Evolutionary conservation across 2,888 invertebrate genomes (phyloP).

Genomic region (Morpho helenor): DNA sequence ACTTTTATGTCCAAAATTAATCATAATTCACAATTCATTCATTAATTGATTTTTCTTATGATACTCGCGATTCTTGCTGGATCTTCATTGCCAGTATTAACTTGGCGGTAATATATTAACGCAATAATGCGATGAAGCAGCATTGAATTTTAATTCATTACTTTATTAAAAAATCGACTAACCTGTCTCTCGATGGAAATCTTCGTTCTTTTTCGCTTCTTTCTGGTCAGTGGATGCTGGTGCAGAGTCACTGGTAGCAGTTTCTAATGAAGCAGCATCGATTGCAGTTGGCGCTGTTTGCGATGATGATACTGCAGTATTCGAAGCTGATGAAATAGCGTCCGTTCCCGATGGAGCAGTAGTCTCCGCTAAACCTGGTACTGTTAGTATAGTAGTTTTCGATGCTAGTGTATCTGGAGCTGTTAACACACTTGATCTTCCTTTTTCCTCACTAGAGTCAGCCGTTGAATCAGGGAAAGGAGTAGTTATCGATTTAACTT

Average conservation of each 20-base stretch:
- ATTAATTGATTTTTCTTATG: too few species aligned
- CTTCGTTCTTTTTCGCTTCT: slow-evolving; percentile 39
- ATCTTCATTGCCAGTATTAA: too few species aligned
- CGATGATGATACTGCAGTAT: slow-evolving; percentile 26
- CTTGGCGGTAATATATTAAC: too few species aligned
- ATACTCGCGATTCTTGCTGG: too few species aligned
- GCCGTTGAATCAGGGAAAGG: slow-evolving; percentile 15
- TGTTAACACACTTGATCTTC: slow-evolving; percentile 10
- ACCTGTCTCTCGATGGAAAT: slow-evolving; percentile 55
- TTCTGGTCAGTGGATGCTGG: slow-evolving; percentile 53
- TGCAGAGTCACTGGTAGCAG: slow-evolving; percentile 43
- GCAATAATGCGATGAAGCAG: too few species aligned
- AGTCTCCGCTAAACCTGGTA: slow-evolving; percentile 18
- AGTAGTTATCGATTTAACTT: slow-evolving; percentile 29
- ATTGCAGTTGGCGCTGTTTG: slow-evolving; percentile 22
- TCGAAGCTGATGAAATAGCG: slow-evolving; percentile 24
- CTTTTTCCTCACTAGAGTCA: slow-evolving; percentile 18
- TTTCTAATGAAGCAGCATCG: slow-evolving; percentile 26
- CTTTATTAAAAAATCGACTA: slow-evolving; percentile 23
- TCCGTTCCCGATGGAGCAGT: slow-evolving; percentile 20
- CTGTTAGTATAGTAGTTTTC: slow-evolving; percentile 15
- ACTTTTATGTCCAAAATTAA: too few species aligned
- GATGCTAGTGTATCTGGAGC: slow-evolving; percentile 16
- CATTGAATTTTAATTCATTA: neutral
- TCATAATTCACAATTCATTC: too few species aligned